phyloP scores from a whole-genome alignment of 2,113 vertebrate species.

The Rhinogobius similis region DNA sequence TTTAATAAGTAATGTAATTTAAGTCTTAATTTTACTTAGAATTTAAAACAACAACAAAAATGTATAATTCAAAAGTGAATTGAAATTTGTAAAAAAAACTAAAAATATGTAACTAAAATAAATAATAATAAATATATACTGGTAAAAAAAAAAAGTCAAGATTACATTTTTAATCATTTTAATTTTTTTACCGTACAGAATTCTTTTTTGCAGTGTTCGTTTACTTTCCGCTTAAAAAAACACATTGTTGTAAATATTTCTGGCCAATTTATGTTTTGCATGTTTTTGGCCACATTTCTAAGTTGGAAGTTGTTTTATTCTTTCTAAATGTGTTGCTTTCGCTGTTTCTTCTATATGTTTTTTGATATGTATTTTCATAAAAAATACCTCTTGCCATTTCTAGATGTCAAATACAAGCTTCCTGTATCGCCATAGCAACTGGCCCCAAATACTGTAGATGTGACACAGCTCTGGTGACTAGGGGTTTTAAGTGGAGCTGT shows the following conservation, averaged over 20 bases:
- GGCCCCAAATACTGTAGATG: conserved; percentile 8
- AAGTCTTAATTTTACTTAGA: too few species aligned
- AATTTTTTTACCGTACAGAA: background rate
- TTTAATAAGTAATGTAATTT: too few species aligned
- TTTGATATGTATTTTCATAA: conserved; percentile 58
- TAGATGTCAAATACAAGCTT: conserved; percentile 45
- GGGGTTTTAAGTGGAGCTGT: background rate
- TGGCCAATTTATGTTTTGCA: conserved; percentile 68
- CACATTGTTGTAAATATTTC: conserved; percentile 52
- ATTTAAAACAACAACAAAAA: too few species aligned
- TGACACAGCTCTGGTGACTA: conserved; percentile 9
- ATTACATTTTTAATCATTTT: background rate
- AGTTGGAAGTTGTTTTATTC: conserved; percentile 46
- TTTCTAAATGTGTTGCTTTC: conserved; percentile 59
- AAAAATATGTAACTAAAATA: too few species aligned
- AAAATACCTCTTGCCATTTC: conserved; percentile 74
- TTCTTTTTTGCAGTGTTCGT: background rate
- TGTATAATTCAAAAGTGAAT: too few species aligned
- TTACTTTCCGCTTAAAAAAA: conserved; percentile 4
- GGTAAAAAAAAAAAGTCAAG: background rate
- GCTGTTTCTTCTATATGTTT: conserved; percentile 54
- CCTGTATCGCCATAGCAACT: conserved; percentile 34
- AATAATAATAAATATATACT: background rate
- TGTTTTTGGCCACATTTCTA: conserved; percentile 66
- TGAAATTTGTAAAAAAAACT: too few species aligned